Evolutionary conservation across 2,797 vertebrate genomes (phyloP), one percentile per base, ranked within the genome.

Genomic region (Ispidina lecontei): DNA sequence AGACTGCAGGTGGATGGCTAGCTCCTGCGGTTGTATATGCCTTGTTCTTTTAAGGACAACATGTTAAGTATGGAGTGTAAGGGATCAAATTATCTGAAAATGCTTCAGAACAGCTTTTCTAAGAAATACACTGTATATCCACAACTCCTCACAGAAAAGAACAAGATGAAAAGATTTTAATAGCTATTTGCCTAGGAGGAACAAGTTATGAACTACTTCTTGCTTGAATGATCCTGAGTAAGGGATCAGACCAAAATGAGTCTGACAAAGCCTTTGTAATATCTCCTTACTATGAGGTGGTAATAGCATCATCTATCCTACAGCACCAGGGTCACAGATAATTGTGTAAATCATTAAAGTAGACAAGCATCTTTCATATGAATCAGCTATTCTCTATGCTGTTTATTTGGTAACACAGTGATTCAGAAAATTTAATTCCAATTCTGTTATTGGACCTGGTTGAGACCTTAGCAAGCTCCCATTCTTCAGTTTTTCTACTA

Each of bases 251-350:
- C 65, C 22, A 81, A 91, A 95, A 87, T 69, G 58, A 92, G 59
- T 59, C 63, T 89, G 82, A 94, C 35, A 93, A 91, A 94, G 47
- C 35, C 59, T 84, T 85, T 84, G 55, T 84, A 89, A 92, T 87
- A 87, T 63, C 63, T 75, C 51, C 59, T 78, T 62, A 35, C 70
- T 69, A 37, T 70, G 76, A 87, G 67, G 63, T 25, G 83, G 69
- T 73, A 87, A 89, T 47, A 91, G 59, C 67, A 87, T 93, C 91
- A 87, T 80, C 72, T 77, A 51, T 94, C 75, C 90, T 87, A 55
- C 67, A 91, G 73, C 55, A 69, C 44, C 87, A 89, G 78, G 87
- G 92, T 80, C 87, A 94, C 59, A 78, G 83, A 84, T 41, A 31
- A 93, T 91, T 87, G 60, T 63, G 67, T 78, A 85, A 85, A 87